Evolutionary conservation across 1,140 invertebrate genomes (phyloP).

Genomic region (Micrasema minimum): DNA sequence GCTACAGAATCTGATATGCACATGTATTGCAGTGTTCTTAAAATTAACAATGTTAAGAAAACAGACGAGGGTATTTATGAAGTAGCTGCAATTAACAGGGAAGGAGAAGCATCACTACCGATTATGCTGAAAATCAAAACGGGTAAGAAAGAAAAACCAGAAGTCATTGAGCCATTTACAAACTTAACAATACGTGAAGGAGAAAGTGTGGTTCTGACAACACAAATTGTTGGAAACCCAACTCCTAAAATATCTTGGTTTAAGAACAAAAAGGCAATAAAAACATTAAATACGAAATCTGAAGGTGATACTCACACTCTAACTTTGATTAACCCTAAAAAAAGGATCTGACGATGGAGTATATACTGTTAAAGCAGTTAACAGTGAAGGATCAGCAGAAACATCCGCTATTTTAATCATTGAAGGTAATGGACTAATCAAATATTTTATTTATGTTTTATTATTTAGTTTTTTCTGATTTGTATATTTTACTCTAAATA

Average conservation of each 20-base stretch:
- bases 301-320: slow-evolving; percentile 77
- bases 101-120: slow-evolving; percentile 86
- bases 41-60: slow-evolving; percentile 81
- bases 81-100: slow-evolving; percentile 86
- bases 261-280: slow-evolving; percentile 78
- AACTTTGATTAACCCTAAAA: slow-evolving; percentile 74
- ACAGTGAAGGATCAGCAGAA: slow-evolving; percentile 79
- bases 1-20: slow-evolving; percentile 87
- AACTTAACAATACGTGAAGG: slow-evolving; percentile 81
- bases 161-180: slow-evolving; percentile 82
- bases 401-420: slow-evolving; percentile 81
- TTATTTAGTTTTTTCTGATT: slow-evolving; percentile 9
- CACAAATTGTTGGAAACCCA: slow-evolving; percentile 85
- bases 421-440: slow-evolving; percentile 78
- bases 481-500: background rate
- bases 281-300: slow-evolving; percentile 67
- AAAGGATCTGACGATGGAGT: slow-evolving; percentile 75
- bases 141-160: slow-evolving; percentile 79
- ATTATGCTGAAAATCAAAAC: slow-evolving; percentile 86
- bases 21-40: slow-evolving; percentile 85
- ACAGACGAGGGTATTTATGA: slow-evolving; percentile 89
- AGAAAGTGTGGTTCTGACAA: slow-evolving; percentile 78
- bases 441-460: background rate
- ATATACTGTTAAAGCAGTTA: slow-evolving; percentile 84
- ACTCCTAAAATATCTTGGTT: slow-evolving; percentile 83